A percentile compares a stretch with the other conserved stretches of the same genome.
Evolutionary conservation across 1,140 invertebrate genomes (phyloP).

Genomic region (Neodiprion pinetum): DNA sequence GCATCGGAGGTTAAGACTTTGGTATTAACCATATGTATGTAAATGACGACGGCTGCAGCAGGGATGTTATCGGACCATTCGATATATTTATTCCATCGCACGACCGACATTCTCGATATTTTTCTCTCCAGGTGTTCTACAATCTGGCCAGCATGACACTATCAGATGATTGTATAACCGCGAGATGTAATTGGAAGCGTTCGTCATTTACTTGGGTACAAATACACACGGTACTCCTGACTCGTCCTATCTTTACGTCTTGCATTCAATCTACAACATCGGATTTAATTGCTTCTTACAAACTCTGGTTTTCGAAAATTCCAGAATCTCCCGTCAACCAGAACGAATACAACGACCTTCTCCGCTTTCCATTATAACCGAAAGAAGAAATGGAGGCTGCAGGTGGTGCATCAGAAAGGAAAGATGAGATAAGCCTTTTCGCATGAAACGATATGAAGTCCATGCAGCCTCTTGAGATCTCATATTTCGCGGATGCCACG

Average conservation of each 20-base stretch:
- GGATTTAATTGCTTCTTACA: too few species aligned
- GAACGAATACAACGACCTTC: too few species aligned
- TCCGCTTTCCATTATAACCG: too few species aligned
- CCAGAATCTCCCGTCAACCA: too few species aligned
- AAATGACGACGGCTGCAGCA: too few species aligned
- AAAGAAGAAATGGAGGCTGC: too few species aligned
- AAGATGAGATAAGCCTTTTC: conserved; percentile 24
- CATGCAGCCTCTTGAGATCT: conserved; percentile 47
- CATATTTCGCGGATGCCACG: conserved; percentile 50
- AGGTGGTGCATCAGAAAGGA: not conserved
- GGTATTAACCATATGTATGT: too few species aligned
- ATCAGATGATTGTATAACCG: not conserved
- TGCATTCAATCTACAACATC: too few species aligned
- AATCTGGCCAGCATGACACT: not conserved
- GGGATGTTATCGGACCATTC: too few species aligned
- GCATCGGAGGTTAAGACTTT: too few species aligned
- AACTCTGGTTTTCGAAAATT: too few species aligned
- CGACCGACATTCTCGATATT: not conserved
- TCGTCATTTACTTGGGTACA: conserved; percentile 25
- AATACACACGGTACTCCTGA: conserved; percentile 22
- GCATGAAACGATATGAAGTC: conserved; percentile 24
- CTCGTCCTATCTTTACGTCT: conserved; percentile 42
- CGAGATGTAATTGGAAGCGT: not conserved
- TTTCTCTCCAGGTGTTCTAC: not conserved
- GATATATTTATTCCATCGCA: not conserved